phyloP scores from a whole-genome alignment of 2,113 vertebrate genomes.

The Cromileptes altivelis region DNA sequence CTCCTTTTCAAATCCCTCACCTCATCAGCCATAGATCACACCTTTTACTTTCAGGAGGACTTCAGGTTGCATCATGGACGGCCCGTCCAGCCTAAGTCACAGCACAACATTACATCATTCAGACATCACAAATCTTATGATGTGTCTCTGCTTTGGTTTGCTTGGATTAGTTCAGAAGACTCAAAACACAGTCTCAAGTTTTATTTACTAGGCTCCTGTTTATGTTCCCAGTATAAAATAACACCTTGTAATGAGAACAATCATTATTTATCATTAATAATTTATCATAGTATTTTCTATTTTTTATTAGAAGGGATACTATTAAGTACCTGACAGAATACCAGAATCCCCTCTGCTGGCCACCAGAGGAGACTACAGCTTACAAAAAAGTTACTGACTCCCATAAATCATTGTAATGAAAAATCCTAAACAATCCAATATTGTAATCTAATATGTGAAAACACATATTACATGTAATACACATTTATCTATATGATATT shows the following conservation, averaged over 20 bases:
- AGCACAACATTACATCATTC: conserved; percentile 38
- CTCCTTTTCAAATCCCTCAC: conserved; percentile 12
- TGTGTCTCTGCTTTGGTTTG: neutral
- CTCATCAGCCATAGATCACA: conserved; percentile 19
- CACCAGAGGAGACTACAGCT: neutral
- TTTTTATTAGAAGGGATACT: neutral
- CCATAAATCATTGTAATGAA: neutral
- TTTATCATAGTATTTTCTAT: too few relatives aligned
- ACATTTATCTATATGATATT: too few relatives aligned
- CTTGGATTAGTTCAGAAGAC: neutral
- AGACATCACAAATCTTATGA: neutral
- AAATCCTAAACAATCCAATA: neutral
- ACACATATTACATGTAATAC: too few relatives aligned
- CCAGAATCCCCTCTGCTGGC: conserved; percentile 2
- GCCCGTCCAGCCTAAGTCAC: neutral
- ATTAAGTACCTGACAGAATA: neutral
- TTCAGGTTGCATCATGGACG: conserved; percentile 35
- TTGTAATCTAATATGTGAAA: neutral
- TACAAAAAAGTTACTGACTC: neutral
- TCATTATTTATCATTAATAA: too few relatives aligned
- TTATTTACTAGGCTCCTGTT: neutral
- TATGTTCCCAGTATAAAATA: neutral
- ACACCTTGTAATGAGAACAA: too few relatives aligned
- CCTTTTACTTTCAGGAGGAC: conserved; percentile 1
- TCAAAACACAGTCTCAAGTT: neutral